These are phyloP conservation scores for Turritopsis rubra DNA, from an alignment of 30 jellyfish, hydroid and myxozoan species.

Conservation along the genomic window DNA sequence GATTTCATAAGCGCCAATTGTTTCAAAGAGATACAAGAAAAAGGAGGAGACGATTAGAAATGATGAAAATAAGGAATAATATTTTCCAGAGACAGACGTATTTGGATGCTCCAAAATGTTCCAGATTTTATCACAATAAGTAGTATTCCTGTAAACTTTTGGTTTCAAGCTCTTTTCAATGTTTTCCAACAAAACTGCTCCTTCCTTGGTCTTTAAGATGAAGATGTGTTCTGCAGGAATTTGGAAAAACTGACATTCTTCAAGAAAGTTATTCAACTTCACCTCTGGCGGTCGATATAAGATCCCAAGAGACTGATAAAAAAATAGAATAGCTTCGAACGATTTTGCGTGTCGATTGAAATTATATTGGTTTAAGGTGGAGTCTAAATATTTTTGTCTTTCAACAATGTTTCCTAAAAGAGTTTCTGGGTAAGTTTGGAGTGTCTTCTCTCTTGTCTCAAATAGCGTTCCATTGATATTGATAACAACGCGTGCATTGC, in stretches of 20 bases:
- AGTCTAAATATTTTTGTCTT: slow-evolving; percentile 18
- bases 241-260: slow-evolving; percentile 43
- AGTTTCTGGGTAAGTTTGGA: slow-evolving; percentile 62
- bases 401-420: slow-evolving; percentile 54
- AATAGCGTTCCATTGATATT: slow-evolving; percentile 46
- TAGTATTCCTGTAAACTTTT: not conserved
- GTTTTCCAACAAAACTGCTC: slow-evolving; percentile 16
- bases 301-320: slow-evolving; percentile 70
- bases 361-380: slow-evolving; percentile 9
- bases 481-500: slow-evolving; percentile 24
- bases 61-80: slow-evolving; percentile 20
- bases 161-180: not conserved
- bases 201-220: slow-evolving; percentile 50
- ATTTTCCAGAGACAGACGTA: slow-evolving; percentile 43
- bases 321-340: slow-evolving; percentile 73
- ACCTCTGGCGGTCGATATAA: slow-evolving; percentile 52
- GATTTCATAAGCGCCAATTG: slow-evolving; percentile 29
- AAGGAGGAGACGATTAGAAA: slow-evolving; percentile 36
- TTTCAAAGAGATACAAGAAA: slow-evolving; percentile 41
- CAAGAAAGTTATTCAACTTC: slow-evolving; percentile 39
- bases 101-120: slow-evolving; percentile 51
- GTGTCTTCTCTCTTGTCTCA: slow-evolving; percentile 71
- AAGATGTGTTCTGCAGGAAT: slow-evolving; percentile 37
- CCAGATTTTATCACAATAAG: slow-evolving; percentile 34
- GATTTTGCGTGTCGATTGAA: slow-evolving; percentile 42